Conservation (phyloP, 92 coral and sea anemone genomes). For the Siderastrea siderea region DNA sequence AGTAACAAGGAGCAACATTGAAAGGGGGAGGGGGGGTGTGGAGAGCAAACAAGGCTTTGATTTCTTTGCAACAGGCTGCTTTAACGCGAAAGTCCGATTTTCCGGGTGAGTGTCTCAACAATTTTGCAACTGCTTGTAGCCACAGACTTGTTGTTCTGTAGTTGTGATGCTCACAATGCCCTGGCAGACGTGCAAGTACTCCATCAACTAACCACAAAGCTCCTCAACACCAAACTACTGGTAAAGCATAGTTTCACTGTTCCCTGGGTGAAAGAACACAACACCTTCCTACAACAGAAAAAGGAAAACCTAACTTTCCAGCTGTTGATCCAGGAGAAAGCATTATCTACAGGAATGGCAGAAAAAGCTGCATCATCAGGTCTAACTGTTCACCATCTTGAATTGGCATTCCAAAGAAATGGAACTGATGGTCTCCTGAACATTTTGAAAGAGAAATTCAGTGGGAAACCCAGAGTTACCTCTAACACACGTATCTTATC, state of each 20-base stretch:
- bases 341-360: slow-evolving; percentile 48
- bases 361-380: slow-evolving; percentile 59
- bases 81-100: no score
- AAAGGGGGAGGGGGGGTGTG: no score
- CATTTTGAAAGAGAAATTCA: slow-evolving; percentile 32
- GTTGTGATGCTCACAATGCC: slow-evolving; percentile 63
- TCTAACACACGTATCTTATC: slow-evolving; percentile 24
- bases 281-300: slow-evolving; percentile 17
- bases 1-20: no score
- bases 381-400: slow-evolving; percentile 24
- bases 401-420: not conserved
- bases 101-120: no score
- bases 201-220: slow-evolving; percentile 46
- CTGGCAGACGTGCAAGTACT: slow-evolving; percentile 58
- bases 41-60: no score
- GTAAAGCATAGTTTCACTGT: slow-evolving; percentile 67
- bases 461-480: slow-evolving; percentile 54
- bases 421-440: not conserved
- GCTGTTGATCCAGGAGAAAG: slow-evolving; percentile 33
- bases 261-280: slow-evolving; percentile 56
- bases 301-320: slow-evolving; percentile 41
- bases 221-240: slow-evolving; percentile 37
- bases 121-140: slow-evolving; percentile 3
- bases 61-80: no score
- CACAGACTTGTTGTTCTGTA: slow-evolving; percentile 51